These are phyloP conservation scores for Furcula furcula DNA, from an alignment of 2,888 invertebrate species.

Conservation along the genomic window DNA sequence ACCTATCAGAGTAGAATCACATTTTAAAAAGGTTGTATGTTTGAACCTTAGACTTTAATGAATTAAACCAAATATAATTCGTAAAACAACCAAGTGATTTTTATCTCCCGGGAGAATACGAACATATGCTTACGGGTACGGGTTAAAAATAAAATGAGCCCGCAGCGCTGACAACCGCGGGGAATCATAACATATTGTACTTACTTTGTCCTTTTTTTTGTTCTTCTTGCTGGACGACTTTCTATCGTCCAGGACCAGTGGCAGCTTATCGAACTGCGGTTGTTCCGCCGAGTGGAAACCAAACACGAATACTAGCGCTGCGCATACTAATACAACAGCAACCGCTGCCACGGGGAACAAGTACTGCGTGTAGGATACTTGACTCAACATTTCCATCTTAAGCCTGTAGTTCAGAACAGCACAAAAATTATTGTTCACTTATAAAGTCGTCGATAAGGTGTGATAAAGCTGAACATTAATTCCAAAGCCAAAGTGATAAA, in stretches of 20 bases:
- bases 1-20: no score
- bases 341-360: constrained; percentile 81
- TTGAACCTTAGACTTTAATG: no score
- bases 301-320: constrained; percentile 88
- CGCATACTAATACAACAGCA: constrained; percentile 86
- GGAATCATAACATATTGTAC: constrained; percentile 44
- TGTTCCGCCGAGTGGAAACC: constrained; percentile 91
- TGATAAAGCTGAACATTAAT: constrained; percentile 77
- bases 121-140: constrained; percentile 67
- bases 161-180: constrained; percentile 48
- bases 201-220: constrained; percentile 87
- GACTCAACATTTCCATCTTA: constrained; percentile 83
- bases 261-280: constrained; percentile 89
- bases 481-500: constrained; percentile 73
- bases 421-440: constrained; percentile 67
- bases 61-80: constrained; percentile 5
- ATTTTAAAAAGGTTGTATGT: no score
- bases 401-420: constrained; percentile 47
- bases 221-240: constrained; percentile 85
- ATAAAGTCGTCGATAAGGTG: constrained; percentile 71
- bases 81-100: constrained; percentile 15
- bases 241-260: constrained; percentile 83
- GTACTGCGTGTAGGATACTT: constrained; percentile 81
- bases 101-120: constrained; percentile 43
- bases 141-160: constrained; percentile 79